Evolutionary conservation across 2,113 vertebrate species (phyloP).

Genomic region (Rhizomys pruinosus): DNA sequence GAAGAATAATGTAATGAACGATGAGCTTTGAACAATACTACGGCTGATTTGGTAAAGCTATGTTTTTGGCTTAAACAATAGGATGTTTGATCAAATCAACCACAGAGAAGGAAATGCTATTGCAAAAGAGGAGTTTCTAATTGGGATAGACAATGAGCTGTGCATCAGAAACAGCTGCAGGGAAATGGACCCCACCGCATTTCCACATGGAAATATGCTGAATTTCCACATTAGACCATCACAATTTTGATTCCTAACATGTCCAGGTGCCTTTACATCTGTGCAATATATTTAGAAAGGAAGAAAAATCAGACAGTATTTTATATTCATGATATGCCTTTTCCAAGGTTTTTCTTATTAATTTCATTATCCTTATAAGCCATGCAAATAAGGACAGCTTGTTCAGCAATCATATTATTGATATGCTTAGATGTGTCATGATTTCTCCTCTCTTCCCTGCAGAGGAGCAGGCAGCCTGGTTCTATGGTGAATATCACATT

Average conservation of each 20-base stretch:
- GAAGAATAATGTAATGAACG: slow-evolving; percentile 76
- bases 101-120: slow-evolving; percentile 76
- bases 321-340: slow-evolving; percentile 47
- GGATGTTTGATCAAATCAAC: slow-evolving; percentile 82
- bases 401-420: slow-evolving; percentile 22
- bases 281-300: slow-evolving; percentile 73
- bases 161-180: slow-evolving; percentile 79
- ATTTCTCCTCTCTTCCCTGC: background rate
- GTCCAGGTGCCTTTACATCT: slow-evolving; percentile 81
- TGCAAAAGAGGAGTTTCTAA: slow-evolving; percentile 77
- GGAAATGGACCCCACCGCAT: slow-evolving; percentile 38
- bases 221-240: slow-evolving; percentile 71
- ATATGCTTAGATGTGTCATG: slow-evolving; percentile 6
- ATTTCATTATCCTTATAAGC: slow-evolving; percentile 58
- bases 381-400: background rate
- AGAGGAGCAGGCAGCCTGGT: background rate
- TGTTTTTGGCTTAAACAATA: slow-evolving; percentile 81
- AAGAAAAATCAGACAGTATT: slow-evolving; percentile 66
- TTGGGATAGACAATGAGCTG: slow-evolving; percentile 79
- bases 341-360: slow-evolving; percentile 53
- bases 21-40: slow-evolving; percentile 76
- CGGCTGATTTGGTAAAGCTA: slow-evolving; percentile 81
- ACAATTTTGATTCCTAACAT: slow-evolving; percentile 67
- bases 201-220: slow-evolving; percentile 72
- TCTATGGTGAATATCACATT: background rate